Conservation (phyloP, 2,888 invertebrate species). For the Pegoplata infirma region DNA sequence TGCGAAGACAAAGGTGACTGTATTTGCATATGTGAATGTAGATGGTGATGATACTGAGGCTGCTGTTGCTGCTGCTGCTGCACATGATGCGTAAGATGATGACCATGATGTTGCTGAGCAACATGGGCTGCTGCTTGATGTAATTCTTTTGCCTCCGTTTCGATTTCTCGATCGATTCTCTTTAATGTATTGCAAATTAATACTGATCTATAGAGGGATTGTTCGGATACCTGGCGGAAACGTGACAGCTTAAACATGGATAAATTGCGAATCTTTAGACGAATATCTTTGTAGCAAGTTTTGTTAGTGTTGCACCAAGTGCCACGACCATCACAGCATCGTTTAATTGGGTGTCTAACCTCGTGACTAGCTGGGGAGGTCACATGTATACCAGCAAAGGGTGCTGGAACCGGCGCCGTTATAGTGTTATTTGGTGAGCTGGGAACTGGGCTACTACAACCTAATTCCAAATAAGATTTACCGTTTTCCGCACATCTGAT, state of each 20-base stretch:
- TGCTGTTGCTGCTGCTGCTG: constrained; percentile 65
- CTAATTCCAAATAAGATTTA: constrained; percentile 92
- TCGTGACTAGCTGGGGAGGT: constrained; percentile 69
- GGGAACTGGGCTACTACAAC: constrained; percentile 81
- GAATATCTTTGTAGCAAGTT: constrained; percentile 90
- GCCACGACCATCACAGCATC: constrained; percentile 85
- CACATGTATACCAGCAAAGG: constrained; percentile 57
- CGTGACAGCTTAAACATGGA: constrained; percentile 94
- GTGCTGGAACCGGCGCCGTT: constrained; percentile 58
- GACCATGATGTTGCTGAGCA: constrained; percentile 72
- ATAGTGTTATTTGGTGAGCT: constrained; percentile 55
- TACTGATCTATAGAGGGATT: constrained; percentile 92
- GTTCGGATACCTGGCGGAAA: constrained; percentile 92
- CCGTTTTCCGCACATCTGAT: constrained; percentile 93
- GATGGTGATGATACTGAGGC: constrained; percentile 67
- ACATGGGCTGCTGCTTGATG: constrained; percentile 77
- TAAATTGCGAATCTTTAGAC: constrained; percentile 92
- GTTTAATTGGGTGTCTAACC: constrained; percentile 75
- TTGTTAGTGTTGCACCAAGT: constrained; percentile 87
- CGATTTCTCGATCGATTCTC: constrained; percentile 93
- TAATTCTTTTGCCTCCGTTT: constrained; percentile 81
- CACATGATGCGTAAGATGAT: constrained; percentile 68
- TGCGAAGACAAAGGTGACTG: constrained; percentile 58
- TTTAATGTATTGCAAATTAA: constrained; percentile 95
- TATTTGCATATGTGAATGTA: constrained; percentile 65